These are phyloP conservation scores for Corydoras maculifer DNA, from an alignment of 2,113 vertebrate species.

Conservation along the genomic window DNA sequence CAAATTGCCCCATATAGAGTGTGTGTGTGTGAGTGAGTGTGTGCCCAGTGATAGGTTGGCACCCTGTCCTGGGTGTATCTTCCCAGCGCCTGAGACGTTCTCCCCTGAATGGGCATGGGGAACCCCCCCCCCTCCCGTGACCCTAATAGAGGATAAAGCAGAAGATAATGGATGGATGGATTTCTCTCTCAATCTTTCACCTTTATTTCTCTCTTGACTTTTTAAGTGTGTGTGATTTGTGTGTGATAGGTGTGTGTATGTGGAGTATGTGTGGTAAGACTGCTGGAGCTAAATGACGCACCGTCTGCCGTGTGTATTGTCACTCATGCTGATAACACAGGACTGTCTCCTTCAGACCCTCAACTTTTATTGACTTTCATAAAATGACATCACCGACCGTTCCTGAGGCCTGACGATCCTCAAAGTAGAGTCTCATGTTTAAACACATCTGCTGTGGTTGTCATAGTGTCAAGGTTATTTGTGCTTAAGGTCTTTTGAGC, in stretches of 20 bases:
- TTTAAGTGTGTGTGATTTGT: too few relatives aligned
- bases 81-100: too few relatives aligned
- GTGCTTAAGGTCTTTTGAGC: neutral
- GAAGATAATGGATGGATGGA: too few relatives aligned
- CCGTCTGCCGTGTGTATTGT: neutral
- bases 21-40: too few relatives aligned
- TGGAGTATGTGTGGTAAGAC: neutral
- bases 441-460: neutral
- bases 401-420: neutral
- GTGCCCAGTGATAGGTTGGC: too few relatives aligned
- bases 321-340: neutral
- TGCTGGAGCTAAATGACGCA: neutral
- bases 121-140: too few relatives aligned
- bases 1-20: too few relatives aligned
- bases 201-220: too few relatives aligned
- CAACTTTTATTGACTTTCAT: constrained; percentile 27
- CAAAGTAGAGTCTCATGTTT: neutral
- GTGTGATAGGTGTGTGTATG: neutral
- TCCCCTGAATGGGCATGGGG: too few relatives aligned
- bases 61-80: too few relatives aligned
- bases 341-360: constrained; percentile 1
- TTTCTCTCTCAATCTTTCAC: neutral
- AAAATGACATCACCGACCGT: constrained; percentile 26
- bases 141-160: too few relatives aligned
- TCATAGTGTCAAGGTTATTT: neutral